Evolutionary conservation across 2,888 invertebrate genomes (phyloP).

Genomic region (Catocala fraxini): DNA sequence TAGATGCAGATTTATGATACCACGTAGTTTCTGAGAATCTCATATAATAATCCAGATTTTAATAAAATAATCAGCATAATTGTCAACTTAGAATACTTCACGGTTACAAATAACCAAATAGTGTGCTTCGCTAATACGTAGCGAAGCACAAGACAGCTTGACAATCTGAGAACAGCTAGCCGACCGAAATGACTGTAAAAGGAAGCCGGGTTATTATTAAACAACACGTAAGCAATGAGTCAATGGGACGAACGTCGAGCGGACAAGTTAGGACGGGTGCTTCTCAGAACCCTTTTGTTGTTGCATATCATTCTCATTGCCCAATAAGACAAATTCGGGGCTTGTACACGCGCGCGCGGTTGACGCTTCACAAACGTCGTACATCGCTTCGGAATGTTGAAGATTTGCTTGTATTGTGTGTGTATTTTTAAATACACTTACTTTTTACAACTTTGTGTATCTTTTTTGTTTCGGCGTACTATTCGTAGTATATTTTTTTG

Average conservation of each 20-base stretch:
- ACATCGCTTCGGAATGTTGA: not conserved
- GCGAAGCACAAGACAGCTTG: conserved; percentile 49
- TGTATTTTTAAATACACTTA: too few relatives aligned
- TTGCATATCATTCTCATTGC: conserved; percentile 83
- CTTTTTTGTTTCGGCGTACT: too few relatives aligned
- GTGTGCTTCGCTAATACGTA: conserved; percentile 26
- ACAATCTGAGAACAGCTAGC: conserved; percentile 65
- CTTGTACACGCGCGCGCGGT: conserved; percentile 52
- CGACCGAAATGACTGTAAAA: conserved; percentile 69
- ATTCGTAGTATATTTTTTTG: too few relatives aligned
- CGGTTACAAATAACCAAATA: not conserved
- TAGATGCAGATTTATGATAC: too few relatives aligned
- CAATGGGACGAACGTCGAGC: conserved; percentile 72
- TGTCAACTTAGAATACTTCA: too few relatives aligned
- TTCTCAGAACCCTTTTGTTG: conserved; percentile 84
- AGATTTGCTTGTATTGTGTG: not conserved
- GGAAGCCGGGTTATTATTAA: conserved; percentile 79
- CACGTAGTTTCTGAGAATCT: too few relatives aligned
- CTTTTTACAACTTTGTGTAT: too few relatives aligned
- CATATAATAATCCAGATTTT: too few relatives aligned
- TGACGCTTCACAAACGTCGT: conserved; percentile 36
- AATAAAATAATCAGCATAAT: too few relatives aligned
- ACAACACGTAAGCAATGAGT: conserved; percentile 79
- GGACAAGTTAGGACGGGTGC: conserved; percentile 72
- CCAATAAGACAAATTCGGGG: conserved; percentile 79